Base-by-base conservation (phyloP, 2,797 vertebrate species). In the Lerista edwardsae region DNA sequence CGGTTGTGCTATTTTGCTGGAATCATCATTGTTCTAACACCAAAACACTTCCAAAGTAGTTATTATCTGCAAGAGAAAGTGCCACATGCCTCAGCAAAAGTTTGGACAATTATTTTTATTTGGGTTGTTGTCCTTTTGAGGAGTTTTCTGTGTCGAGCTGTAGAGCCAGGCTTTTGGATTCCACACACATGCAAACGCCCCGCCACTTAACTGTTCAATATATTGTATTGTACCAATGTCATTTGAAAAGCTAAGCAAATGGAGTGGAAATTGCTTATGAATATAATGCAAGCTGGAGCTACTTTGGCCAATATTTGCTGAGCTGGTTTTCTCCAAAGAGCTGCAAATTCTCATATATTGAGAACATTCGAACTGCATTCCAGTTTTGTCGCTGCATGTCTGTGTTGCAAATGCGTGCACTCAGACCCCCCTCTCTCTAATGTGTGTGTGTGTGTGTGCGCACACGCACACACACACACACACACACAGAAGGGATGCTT, bases 221-320 rank as follows among this genome's bases (percentile, higher is more conserved):
- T 79, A 88, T 75, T 84, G 47, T 65, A 85, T 89, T 91, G 76
- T 76, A 91, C 62, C 17, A 86, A 89, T 87, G 79, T 75, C 87
- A 67, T 88, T 79, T 90, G 82, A 79, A 92, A 91, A 91, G 86
- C 72, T 79, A 90, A 91, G 72, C 51, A 90, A 92, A 90, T 79
- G 80, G 71, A 90, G 41, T 84, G 86, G 75, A 91, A 93, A 93
- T 89, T 94, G 83, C 85, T 90, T 91, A 87, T 88, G 87, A 90
- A 86, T 90, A 90, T 87, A 90, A 88, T 91, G 62, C 47, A 81
- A 68, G 75, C 79, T 84, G 89, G 69, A 84, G 84, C 27, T 90
- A 87, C 90, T 91, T 91, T 84, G 68, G 41, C 67, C 83, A 89
- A 64, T 74, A 79, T 92, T 91, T 93, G 88, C 92, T 93, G 91